phyloP scores from a whole-genome alignment of 2,113 vertebrate species.

The Bungarus multicinctus region DNA sequence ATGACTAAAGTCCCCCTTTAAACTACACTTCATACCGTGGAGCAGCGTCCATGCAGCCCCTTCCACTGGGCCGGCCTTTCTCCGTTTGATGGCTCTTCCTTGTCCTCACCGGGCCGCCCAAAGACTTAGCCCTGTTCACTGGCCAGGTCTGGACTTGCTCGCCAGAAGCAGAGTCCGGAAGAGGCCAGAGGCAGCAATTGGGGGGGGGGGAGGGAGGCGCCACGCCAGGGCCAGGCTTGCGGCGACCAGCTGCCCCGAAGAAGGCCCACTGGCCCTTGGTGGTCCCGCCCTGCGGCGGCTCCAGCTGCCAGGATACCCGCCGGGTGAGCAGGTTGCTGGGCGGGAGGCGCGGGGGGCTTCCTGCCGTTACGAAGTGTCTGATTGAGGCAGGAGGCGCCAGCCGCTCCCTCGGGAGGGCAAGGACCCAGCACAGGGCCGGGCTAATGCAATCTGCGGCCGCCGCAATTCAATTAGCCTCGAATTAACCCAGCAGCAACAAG shows the following conservation, averaged over 20 bases:
- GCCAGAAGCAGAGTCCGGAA: background rate
- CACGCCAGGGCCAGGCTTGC: background rate
- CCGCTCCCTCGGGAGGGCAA: constrained; percentile 80
- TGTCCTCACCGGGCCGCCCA: background rate
- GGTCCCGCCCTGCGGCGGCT: background rate
- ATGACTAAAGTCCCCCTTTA: background rate
- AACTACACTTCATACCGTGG: background rate
- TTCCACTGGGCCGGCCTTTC: background rate
- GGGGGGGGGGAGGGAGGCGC: background rate
- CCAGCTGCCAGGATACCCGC: background rate
- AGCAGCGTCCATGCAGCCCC: no score
- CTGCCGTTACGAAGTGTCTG: constrained; percentile 81
- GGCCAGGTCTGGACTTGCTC: background rate
- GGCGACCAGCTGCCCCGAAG: background rate
- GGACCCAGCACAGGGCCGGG: constrained; percentile 79
- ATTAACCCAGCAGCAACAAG: constrained; percentile 68
- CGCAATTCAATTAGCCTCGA: constrained; percentile 80
- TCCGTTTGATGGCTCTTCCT: background rate
- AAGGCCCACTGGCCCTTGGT: background rate
- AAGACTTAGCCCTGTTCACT: background rate
- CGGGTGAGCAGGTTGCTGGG: background rate
- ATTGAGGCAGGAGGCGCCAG: constrained; percentile 87
- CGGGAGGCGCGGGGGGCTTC: constrained; percentile 35
- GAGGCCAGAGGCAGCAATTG: background rate
- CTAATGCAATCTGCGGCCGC: constrained; percentile 35